Conservation (phyloP, 2,113 vertebrate genomes). For the Macaca nemestrina region DNA sequence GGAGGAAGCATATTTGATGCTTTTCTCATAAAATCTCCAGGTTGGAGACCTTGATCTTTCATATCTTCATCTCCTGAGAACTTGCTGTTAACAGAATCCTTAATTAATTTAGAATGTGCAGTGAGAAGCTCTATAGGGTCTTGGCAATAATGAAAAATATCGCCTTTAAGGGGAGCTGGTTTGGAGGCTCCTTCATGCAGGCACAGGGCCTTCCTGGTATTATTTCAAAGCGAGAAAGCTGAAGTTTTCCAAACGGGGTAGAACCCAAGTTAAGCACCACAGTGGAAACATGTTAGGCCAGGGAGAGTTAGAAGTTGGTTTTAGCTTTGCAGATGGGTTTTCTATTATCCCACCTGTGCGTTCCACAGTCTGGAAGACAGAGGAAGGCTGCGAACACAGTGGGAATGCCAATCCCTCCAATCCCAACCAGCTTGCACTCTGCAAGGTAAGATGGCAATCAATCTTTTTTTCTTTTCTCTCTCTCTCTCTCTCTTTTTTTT, state of each 20-base stretch:
- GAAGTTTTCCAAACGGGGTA: not conserved
- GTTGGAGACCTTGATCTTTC: not conserved
- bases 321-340: not conserved
- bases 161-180: not conserved
- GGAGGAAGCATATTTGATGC: not conserved
- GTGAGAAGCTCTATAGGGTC: not conserved
- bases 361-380: not conserved
- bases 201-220: not conserved
- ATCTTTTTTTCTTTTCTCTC: too few relatives aligned
- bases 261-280: not conserved
- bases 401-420: too few relatives aligned
- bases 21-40: not conserved
- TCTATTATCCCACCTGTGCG: not conserved
- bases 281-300: not conserved
- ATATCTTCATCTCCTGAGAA: not conserved
- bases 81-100: not conserved
- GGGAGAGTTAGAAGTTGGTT: not conserved
- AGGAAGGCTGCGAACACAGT: not conserved
- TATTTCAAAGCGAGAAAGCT: not conserved
- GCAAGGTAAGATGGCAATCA: not conserved
- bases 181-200: not conserved
- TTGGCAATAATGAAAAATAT: not conserved
- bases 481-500: too few relatives aligned
- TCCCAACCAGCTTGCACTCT: not conserved
- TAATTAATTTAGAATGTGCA: not conserved